Evolutionary conservation across 2,888 invertebrate species (phyloP), one percentile per base, ranked within the genome.

Genomic region (Ypsolopha scabrella): DNA sequence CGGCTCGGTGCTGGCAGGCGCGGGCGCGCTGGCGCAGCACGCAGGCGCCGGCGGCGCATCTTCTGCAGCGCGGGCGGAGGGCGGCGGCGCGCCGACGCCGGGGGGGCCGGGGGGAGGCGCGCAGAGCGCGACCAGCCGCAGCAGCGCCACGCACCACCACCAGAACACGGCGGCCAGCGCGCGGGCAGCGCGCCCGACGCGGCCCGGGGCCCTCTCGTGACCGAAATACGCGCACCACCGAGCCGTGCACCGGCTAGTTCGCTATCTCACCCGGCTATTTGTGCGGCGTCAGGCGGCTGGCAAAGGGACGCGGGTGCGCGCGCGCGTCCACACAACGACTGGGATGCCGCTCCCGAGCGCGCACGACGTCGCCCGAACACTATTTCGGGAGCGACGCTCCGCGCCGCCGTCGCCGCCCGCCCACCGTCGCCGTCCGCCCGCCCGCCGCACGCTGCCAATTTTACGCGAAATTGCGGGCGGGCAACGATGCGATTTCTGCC

Each of bases 381-480:
- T 85, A 85, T 85, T 85, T 85, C 85, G 82, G 85, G 85, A 83
- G 69, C 81, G 83, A 75, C 82, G 76, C 80, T 75, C 77, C 79
- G 74, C 80, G 72, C 77, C 78, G 77, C 76, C 66, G 73, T 77
- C 74, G 34, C 53, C 41, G 70, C 13, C 41, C 43, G 35, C 38
- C 35, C 37, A 39, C 41, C 39, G 34, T 51, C 41, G 70, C 13
- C 41, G 37, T 13, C 38, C 35, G 33, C 39, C 41, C 39, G 80
- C 80, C 80, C 81, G 79, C 72, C 73, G 68, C 78, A 74, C 72
- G 80, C 81, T 83, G 85, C 85, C 85, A 85, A 85, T 85, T 85
- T 85, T 82, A 85, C 85, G 85, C 83, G 79, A 83, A 83, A 83
- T 83, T 83, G 81, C 85, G 83, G 85, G 85, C 83, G 82, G 85